Evolutionary conservation across 2,888 invertebrate genomes (phyloP).

Genomic region (Xylota segnis): DNA sequence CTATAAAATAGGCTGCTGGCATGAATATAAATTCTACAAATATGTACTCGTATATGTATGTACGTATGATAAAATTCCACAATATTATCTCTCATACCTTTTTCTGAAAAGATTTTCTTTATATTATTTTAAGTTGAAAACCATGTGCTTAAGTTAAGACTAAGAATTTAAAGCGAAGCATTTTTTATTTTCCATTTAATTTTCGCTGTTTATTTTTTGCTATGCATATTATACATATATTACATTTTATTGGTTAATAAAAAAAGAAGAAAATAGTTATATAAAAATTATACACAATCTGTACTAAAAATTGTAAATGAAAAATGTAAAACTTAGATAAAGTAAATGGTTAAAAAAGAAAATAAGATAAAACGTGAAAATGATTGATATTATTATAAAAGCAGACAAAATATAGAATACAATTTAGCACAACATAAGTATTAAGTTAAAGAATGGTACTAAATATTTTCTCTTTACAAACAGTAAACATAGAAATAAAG

Average conservation of each 20-base stretch:
- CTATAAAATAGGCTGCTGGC: too few species aligned
- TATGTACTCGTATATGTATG: too few species aligned
- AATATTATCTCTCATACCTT: not conserved
- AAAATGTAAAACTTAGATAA: constrained; percentile 50
- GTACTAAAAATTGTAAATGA: constrained; percentile 60
- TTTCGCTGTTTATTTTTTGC: constrained; percentile 39
- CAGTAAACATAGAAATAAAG: constrained; percentile 34
- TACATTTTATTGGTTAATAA: constrained; percentile 51
- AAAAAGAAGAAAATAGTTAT: constrained; percentile 41
- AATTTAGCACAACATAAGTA: constrained; percentile 70
- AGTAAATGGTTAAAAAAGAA: constrained; percentile 34
- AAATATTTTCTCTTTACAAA: constrained; percentile 63
- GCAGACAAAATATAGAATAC: constrained; percentile 38
- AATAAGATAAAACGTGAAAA: constrained; percentile 42
- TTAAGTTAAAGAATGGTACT: constrained; percentile 61
- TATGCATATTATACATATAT: constrained; percentile 42
- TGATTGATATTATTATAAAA: constrained; percentile 63
- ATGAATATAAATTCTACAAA: too few species aligned
- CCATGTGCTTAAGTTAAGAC: constrained; percentile 56
- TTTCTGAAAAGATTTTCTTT: not conserved
- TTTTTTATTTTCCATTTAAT: constrained; percentile 55
- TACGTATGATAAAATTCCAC: not conserved
- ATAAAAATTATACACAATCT: constrained; percentile 29
- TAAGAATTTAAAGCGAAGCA: constrained; percentile 62
- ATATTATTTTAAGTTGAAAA: constrained; percentile 29